A percentile compares a stretch with the other conserved stretches of the same genome.
Evolutionary conservation across 2,113 vertebrate species (phyloP).

Genomic region (Geococcyx californianus): DNA sequence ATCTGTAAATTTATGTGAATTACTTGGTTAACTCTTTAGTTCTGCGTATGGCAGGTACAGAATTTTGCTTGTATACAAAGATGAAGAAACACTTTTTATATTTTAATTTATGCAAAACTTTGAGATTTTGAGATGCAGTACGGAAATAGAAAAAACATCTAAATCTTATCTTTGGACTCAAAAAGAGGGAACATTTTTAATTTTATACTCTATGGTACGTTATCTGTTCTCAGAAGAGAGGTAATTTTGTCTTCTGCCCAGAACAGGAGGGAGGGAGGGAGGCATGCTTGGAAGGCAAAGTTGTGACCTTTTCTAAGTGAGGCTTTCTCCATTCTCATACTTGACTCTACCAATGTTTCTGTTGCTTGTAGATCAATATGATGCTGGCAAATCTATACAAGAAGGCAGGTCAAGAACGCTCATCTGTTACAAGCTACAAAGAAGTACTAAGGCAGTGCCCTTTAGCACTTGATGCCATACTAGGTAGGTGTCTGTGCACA

Average conservation of each 20-base stretch:
- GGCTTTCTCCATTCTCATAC: background rate
- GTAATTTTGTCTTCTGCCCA: background rate
- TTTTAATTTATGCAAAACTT: background rate
- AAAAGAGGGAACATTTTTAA: background rate
- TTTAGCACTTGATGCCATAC: conserved; percentile 93
- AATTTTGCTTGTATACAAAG: background rate
- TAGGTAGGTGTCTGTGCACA: conserved; percentile 75
- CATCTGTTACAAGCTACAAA: conserved; percentile 97
- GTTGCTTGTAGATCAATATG: conserved; percentile 91
- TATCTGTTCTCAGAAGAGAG: background rate
- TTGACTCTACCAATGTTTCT: background rate
- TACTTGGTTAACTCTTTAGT: background rate
- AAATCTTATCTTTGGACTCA: background rate
- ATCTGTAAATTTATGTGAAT: background rate
- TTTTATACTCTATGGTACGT: accelerated
- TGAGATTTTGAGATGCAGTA: background rate
- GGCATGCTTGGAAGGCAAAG: background rate
- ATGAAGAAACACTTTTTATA: background rate
- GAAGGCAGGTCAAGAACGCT: conserved; percentile 96
- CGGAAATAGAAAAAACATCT: background rate
- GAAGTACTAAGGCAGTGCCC: conserved; percentile 98
- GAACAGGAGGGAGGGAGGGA: background rate
- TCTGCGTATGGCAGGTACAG: background rate
- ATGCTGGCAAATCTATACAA: conserved; percentile 97
- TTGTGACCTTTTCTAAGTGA: background rate